Evolutionary conservation across 2,113 vertebrate genomes (phyloP).

Genomic region (Catharus minimus): DNA sequence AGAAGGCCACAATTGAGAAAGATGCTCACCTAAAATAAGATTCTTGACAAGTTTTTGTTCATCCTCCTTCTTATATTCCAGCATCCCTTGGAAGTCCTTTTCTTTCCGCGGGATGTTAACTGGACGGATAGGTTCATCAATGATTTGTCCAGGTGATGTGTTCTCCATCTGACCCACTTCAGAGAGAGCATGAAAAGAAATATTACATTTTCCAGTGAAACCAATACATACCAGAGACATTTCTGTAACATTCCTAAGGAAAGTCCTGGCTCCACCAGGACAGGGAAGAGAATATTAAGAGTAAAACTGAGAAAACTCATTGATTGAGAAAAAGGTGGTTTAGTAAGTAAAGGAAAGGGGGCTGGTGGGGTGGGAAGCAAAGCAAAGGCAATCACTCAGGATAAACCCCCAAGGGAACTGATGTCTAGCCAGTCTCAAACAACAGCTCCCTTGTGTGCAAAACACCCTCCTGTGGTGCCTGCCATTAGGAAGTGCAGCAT

Average conservation of each 20-base stretch:
- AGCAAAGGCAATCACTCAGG: not conserved
- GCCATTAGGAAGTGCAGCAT: fast-evolving
- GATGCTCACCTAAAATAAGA: conserved; percentile 88
- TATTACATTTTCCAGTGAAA: not conserved
- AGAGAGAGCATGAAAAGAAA: not conserved
- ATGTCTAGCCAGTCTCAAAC: not conserved
- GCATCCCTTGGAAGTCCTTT: conserved; percentile 98
- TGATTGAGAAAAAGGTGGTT: not conserved
- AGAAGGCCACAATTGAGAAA: not conserved
- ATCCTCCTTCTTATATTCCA: conserved; percentile 97
- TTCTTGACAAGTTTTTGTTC: conserved; percentile 96
- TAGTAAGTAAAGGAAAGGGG: not conserved
- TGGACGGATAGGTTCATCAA: conserved; percentile 94
- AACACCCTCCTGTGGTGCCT: not conserved
- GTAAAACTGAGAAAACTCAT: not conserved
- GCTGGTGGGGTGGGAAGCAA: not conserved
- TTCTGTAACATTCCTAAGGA: not conserved
- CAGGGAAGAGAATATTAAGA: not conserved
- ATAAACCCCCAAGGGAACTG: not conserved
- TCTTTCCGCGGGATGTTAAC: conserved; percentile 98
- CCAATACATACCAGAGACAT: not conserved
- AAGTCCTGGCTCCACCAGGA: not conserved
- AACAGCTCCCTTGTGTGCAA: not conserved
- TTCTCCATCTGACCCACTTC: conserved; percentile 84
- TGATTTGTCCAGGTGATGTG: conserved; percentile 92